These are phyloP conservation scores for Nephrotoma flavescens DNA, from an alignment of 2,888 invertebrate genomes.

Conservation along the genomic window DNA sequence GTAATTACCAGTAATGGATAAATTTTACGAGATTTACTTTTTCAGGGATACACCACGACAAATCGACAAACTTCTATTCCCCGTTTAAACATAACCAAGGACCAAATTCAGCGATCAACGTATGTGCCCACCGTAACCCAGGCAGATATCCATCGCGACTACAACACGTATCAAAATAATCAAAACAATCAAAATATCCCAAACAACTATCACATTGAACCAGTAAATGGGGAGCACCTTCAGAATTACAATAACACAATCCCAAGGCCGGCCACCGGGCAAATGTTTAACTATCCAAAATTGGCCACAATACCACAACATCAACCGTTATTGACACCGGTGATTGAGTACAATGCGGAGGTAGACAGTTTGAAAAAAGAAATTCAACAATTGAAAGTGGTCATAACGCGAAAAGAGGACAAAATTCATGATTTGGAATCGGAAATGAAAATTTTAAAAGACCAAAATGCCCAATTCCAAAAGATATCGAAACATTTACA, in stretches of 20 bases:
- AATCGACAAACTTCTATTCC: background rate
- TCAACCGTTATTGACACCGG: background rate
- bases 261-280: background rate
- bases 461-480: background rate
- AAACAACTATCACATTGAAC: background rate
- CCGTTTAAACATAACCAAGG: background rate
- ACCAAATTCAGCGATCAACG: background rate
- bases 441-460: background rate
- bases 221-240: background rate
- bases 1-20: background rate
- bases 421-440: background rate
- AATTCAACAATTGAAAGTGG: background rate
- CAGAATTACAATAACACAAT: background rate
- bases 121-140: background rate
- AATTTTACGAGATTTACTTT: background rate
- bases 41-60: background rate
- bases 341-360: background rate
- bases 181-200: background rate
- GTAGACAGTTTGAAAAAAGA: background rate
- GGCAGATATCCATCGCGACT: background rate
- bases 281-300: background rate
- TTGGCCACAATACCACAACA: background rate
- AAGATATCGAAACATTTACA: background rate
- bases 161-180: background rate
- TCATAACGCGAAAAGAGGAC: background rate